Base-by-base conservation (phyloP, 2,888 invertebrate species). In the Cataglyphis albicans region DNA sequence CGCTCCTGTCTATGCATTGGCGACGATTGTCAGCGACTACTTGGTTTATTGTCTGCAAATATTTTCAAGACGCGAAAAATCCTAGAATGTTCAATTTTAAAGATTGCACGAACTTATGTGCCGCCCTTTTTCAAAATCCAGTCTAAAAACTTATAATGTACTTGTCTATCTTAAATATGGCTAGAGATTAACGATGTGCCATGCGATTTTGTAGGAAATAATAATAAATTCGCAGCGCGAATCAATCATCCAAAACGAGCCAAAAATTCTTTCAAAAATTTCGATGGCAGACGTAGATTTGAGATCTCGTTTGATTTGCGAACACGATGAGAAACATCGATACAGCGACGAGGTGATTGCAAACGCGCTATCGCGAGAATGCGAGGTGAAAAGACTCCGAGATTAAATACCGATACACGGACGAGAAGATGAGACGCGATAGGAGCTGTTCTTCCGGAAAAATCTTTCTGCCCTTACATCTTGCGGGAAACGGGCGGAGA, bases 321-420 rank as follows among this genome's bases (percentile, higher is more conserved):
- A 35, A 44, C 0, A 72, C 81, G 86, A 84, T 81, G 84, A 80
- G 80, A 82, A 88, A 84, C 63, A 80, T 61, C 32, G 83, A 84
- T 86, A 82, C 63, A 57, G 55, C 21, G 75, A 25, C 9, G 9
- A 65, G n/a, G 55, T 65, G 73, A 59, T 83, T 73, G 84, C 80
- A 81, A 87, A 81, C 81, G 78, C 68, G 75, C 6, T 61, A 41
- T 75, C 72, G 38, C 81, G 86, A 81, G 81, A 83, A 88, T 86
- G 73, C 84, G 87, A 82, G 75, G 70, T 67, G 76, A 81, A 52
- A 52, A 81, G 70, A 81, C 41, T 82, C 80, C 74, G n/a, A 88
- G 83, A 88, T 88, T 87, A 89, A 89, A 87, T 89, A 85, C 76
- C 83, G 85, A 89, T 86, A 89, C 65, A n/a, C 52, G 7, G n/a